Evolutionary conservation across 2,888 invertebrate genomes (phyloP), one percentile per base, ranked within the genome.

Genomic region (Lampropteryx suffumata): DNA sequence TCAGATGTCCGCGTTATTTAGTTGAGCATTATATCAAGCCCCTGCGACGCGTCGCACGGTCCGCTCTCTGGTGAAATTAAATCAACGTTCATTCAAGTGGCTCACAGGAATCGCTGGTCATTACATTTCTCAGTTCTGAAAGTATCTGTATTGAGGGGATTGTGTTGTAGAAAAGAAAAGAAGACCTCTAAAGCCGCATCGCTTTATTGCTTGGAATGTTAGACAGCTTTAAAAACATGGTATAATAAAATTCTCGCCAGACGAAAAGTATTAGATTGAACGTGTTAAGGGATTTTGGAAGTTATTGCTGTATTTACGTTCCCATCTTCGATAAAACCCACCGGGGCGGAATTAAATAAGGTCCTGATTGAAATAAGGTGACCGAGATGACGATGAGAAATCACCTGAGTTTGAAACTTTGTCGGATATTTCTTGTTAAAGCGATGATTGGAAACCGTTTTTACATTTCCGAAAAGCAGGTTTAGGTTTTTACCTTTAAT

Each of bases 11-110:
- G 61, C 72, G 72, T 81, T 80, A 80, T 82, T 81, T 81, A 84
- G 76, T 78, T 76, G 72, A 75, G 73, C 73, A 76, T 82, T 82
- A 80, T 79, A 79, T 82, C 82, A 82, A 76, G 71, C 67, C 67
- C 55, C 43, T 57, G 63, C 67, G 65, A 68, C 63, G 64, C 66
- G 63, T 47, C 61, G 61, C 67, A 68, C 63, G 64, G 67, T 64
- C 47, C 61, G 61, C 67, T 69, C 72, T 65, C 67, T 61, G 67
- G 57, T 73, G 63, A 77, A 82, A 82, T 84, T 84, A 81, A 82
- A 82, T 83, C 78, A 80, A 66, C 69, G 73, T 69, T 70, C 72
- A 73, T 74, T 73, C 67, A 73, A 74, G 73, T 73, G 67, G 67
- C 76, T 72, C 67, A 63, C 68, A 69, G 69, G 69, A 67, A 72